phyloP scores from a whole-genome alignment of 92 coral and sea anemone species.

The Pocillopora meandrina region DNA sequence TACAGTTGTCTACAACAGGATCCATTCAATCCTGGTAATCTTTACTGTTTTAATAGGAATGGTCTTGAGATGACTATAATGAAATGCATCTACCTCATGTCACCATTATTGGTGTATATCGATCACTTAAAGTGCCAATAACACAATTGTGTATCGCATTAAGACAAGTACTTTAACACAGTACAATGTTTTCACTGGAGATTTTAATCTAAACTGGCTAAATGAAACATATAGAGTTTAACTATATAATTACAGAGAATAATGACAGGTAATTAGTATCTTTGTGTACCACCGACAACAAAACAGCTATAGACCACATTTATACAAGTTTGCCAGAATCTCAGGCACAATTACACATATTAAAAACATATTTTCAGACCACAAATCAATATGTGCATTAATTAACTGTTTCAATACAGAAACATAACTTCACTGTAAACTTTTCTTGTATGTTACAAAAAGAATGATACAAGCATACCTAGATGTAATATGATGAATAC shows the following conservation, averaged over 20 bases:
- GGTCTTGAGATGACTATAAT: conserved; percentile 57
- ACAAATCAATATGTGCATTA: conserved; percentile 57
- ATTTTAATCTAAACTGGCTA: conserved; percentile 53
- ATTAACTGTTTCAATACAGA: too few relatives aligned
- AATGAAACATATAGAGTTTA: conserved; percentile 39
- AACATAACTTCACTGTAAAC: conserved; percentile 15
- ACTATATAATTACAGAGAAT: conserved; percentile 26
- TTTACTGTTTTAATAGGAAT: conserved; percentile 47
- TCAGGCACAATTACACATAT: conserved; percentile 28
- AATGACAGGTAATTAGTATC: conserved; percentile 49
- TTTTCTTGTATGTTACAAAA: conserved; percentile 17
- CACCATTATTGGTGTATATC: conserved; percentile 69
- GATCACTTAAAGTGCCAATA: conserved; percentile 65
- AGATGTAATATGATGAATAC: conserved; percentile 32
- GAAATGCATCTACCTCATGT: conserved; percentile 52
- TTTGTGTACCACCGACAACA: conserved; percentile 54
- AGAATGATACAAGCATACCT: conserved; percentile 20
- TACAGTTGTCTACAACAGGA: conserved; percentile 60
- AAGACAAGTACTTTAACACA: background rate
- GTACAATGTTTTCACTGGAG: conserved; percentile 47
- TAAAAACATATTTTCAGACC: conserved; percentile 59
- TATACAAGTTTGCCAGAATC: conserved; percentile 55
- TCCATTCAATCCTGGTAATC: conserved; percentile 43
- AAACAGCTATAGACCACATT: conserved; percentile 57
- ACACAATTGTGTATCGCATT: conserved; percentile 36